A percentile compares a stretch with the other conserved stretches of the same genome.
phyloP scores from a whole-genome alignment of 2,113 vertebrate species.

The Antechinus flavipes region DNA sequence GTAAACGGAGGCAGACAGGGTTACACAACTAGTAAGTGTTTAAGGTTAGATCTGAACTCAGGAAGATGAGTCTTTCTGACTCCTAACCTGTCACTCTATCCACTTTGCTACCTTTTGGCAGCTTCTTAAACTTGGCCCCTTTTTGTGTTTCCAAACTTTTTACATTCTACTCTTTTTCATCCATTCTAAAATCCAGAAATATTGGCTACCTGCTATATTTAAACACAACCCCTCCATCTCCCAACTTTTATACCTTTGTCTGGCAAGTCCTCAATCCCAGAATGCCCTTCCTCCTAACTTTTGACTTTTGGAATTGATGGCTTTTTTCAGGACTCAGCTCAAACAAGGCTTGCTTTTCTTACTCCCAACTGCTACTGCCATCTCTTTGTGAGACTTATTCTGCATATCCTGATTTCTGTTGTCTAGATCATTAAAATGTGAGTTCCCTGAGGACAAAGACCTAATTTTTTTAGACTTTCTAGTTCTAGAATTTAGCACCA shows the following conservation, averaged over 20 bases:
- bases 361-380: not conserved
- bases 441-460: too few species aligned
- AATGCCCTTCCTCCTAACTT: not conserved
- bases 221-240: not conserved
- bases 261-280: not conserved
- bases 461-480: too few species aligned
- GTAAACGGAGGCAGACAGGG: not conserved
- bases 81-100: not conserved
- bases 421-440: too few species aligned
- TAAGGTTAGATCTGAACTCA: not conserved
- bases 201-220: not conserved
- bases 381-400: not conserved
- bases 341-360: too few species aligned
- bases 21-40: too few species aligned
- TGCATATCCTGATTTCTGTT: too few species aligned
- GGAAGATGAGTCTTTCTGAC: not conserved
- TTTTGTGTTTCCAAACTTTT: not conserved
- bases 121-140: not conserved
- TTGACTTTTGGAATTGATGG: not conserved
- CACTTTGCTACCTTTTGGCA: not conserved
- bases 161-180: not conserved
- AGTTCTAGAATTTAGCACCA: not conserved
- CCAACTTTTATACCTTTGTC: not conserved
- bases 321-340: not conserved
- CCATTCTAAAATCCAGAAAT: too few species aligned